Base-by-base conservation (phyloP, 2,113 vertebrate species). In the Axis porcinus region DNA sequence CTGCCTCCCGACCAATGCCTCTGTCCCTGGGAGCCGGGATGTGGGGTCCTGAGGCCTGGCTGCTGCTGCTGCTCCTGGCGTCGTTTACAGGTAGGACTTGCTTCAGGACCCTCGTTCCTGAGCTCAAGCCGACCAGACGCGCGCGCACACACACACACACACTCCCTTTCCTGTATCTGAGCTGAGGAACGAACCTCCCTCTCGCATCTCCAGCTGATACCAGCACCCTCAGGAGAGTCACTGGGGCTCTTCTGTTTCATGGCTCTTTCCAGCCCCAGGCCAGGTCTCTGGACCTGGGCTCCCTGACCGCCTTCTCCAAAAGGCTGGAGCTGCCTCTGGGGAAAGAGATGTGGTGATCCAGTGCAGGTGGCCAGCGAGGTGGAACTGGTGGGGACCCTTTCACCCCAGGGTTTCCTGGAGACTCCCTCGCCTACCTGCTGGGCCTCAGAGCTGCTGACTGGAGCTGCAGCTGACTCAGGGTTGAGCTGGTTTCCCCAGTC, bases 11-110 rank as follows among this genome's bases (percentile, higher is more conserved):
- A 64, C 95, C 79, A 47, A 95, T 96, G 95, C 54, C 94, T 92
- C 93, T 78, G 96, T 91, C 98, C 98, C 98, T 97, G 97, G 98
- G 97, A 97, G 97, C 98, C 96, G 91, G 95, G 93, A 97, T 97
- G 97, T 85, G 91, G 98, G 91, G 95, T 36, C 95, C 83, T 43
- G 93, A 90, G 93, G 78, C 87, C 16, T 89, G 95, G 92, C 92
- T 98, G 95, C 95, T 86, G 88, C 96, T 95, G 76, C 67, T 97
- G 83, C 89, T 98, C 23, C 95, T 98, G 94, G 84, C 97, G 0
- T 96, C 97, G 3, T 82, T 97, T 33, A 86, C 97, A 98, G 98
- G 98, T 98, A 98, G 95, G 98, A 97, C 78, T 58, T 52, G n/a
- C 96, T 83, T 54, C 85, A n/a, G 93, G 87, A 70, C 76, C 74